Conservation (phyloP, 2,888 invertebrate species). For the Ormyrus labotus region DNA sequence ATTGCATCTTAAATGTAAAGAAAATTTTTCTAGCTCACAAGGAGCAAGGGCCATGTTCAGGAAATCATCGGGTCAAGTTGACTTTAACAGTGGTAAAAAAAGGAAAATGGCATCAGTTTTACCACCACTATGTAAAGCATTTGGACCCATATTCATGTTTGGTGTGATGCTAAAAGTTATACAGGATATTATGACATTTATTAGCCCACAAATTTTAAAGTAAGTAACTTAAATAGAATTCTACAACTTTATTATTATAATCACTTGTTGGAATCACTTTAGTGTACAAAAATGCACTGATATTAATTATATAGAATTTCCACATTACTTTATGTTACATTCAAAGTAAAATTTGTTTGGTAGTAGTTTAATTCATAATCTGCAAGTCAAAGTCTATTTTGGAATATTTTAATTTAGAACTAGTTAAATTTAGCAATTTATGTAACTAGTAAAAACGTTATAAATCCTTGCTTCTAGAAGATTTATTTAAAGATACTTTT, state of each 20-base stretch:
- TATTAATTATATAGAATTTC: neutral
- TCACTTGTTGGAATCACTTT: no score
- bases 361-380: conserved; percentile 7
- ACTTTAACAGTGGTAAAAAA: conserved; percentile 82
- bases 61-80: conserved; percentile 84
- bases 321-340: neutral
- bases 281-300: neutral
- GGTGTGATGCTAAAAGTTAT: conserved; percentile 90
- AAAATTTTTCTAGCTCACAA: conserved; percentile 69
- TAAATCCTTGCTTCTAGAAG: no score
- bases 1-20: conserved; percentile 65
- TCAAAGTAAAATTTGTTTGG: no score
- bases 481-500: no score
- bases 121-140: conserved; percentile 89
- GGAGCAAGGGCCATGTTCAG: conserved; percentile 82
- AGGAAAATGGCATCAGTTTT: conserved; percentile 89
- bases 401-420: conserved; percentile 2
- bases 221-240: conserved; percentile 74
- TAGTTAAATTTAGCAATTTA: neutral
- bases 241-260: neutral
- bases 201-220: conserved; percentile 93
- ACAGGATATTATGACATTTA: conserved; percentile 91
- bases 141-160: conserved; percentile 90
- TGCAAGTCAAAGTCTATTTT: neutral
- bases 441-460: no score